Evolutionary conservation across 2,888 invertebrate species (phyloP), one percentile per base, ranked within the genome.

Genomic region (Drosophila suboccidentalis): DNA sequence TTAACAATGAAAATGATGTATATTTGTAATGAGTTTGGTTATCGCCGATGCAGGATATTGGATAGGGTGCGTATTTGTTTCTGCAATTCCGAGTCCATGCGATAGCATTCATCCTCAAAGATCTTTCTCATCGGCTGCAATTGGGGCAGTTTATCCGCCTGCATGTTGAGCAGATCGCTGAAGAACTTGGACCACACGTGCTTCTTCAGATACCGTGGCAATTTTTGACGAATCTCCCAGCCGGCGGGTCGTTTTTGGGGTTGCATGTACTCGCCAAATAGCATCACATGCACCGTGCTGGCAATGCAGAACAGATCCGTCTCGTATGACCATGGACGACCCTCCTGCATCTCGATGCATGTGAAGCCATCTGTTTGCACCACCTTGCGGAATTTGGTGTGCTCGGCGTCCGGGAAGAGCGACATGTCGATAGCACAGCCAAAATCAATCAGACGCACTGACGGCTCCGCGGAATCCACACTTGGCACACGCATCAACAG

Each of bases 341-440:
- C 95, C 90, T 97, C 97, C 87, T 95, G 95, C 98, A 99, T 99
- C 93, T 99, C 98, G 65, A 96, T 96, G 90, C 97, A 97, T 3
- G 96, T 95, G 87, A 97, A 97, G 54, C 96, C 96, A 91, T 97
- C 96, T 3, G 97, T 97, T 77, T 95, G 95, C 87, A 96, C 96
- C 73, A 95, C 94, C 93, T 95, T 92, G 76, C 94, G 95, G 92
- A 98, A 98, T 59, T 95, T 95, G 1, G 97, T 96, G n/a, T 78
- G 65, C 36, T 91, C 89, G 13, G 94, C 95, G 73, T 95, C 94
- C 5, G 97, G 97, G 84, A 97, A 97, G 65, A 97, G 93, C 6
- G 95, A 95, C 97, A 99, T 97, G 90, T 99, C 99, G 91, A 99
- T 98, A 84, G 97, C 96, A 91, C 98, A 97, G 46, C 99, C 99